Percentiles rank a stretch among this genome's conserved stretches.
These are phyloP conservation scores for Archivesica marissinica DNA, from an alignment of 1,140 invertebrate species.

Conservation along the genomic window DNA sequence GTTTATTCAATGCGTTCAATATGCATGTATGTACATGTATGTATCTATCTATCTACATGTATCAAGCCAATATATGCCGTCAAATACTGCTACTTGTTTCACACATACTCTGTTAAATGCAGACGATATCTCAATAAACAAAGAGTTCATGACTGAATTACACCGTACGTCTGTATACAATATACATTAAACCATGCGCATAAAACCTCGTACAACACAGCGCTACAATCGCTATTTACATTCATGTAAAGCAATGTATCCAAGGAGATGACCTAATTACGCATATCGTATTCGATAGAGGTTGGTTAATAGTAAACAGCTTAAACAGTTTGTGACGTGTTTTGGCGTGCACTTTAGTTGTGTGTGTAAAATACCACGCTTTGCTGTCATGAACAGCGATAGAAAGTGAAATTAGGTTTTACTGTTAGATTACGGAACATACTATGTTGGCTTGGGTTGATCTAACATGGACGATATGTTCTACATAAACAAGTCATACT, in stretches of 20 bases:
- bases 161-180: conserved; percentile 4
- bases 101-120: not conserved
- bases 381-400: not conserved
- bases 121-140: conserved; percentile 36
- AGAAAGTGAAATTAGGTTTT: conserved; percentile 10
- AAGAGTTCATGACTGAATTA: conserved; percentile 8
- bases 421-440: no score
- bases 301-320: conserved; percentile 46
- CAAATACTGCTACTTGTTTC: no score
- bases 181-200: conserved; percentile 21
- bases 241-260: conserved; percentile 40
- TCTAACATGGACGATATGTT: no score
- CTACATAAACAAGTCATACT: no score
- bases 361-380: conserved; percentile 33
- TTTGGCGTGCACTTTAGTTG: conserved; percentile 3
- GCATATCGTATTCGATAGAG: conserved; percentile 42
- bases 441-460: no score
- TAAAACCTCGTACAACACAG: conserved; percentile 32
- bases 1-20: no score
- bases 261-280: conserved; percentile 45
- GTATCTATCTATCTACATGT: no score
- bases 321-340: conserved; percentile 46
- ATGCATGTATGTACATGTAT: no score
- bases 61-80: no score
- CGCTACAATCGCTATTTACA: conserved; percentile 44